phyloP scores from a whole-genome alignment of 2,888 invertebrate genomes.

The Trichopria drosophilae region DNA sequence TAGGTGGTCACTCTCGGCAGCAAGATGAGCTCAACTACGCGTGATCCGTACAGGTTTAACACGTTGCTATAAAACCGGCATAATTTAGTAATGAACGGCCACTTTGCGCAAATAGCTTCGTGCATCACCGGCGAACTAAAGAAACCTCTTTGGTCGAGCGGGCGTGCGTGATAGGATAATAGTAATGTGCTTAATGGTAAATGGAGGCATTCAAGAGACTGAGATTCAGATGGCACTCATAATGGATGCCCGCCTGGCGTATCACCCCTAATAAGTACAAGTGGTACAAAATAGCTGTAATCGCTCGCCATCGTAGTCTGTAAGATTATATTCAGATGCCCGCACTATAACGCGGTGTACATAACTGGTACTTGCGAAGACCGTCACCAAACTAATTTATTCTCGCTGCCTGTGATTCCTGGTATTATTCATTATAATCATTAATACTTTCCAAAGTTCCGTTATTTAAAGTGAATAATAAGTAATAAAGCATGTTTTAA shows the following conservation, averaged over 20 bases:
- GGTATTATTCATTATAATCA: too few species aligned
- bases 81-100: conserved; percentile 59
- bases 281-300: conserved; percentile 59
- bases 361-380: too few species aligned
- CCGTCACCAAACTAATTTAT: too few species aligned
- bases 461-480: too few species aligned
- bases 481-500: too few species aligned
- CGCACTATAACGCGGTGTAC: too few species aligned
- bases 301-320: too few species aligned
- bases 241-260: conserved; percentile 53
- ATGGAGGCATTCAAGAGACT: conserved; percentile 57
- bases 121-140: conserved; percentile 52
- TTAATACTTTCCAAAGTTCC: too few species aligned
- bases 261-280: conserved; percentile 59
- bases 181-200: conserved; percentile 59
- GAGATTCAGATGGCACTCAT: conserved; percentile 58
- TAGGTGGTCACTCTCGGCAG: too few species aligned
- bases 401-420: too few species aligned
- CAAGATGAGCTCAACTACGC: too few species aligned
- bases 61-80: conserved; percentile 55
- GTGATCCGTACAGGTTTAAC: conserved; percentile 49
- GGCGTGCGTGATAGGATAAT: conserved; percentile 57
- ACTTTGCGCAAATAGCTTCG: conserved; percentile 57
- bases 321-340: too few species aligned
- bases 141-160: conserved; percentile 49